Percentiles rank a stretch among this genome's conserved stretches.
Evolutionary conservation across 2,797 vertebrate genomes (phyloP).

Genomic region (Hozukius guyotensis): DNA sequence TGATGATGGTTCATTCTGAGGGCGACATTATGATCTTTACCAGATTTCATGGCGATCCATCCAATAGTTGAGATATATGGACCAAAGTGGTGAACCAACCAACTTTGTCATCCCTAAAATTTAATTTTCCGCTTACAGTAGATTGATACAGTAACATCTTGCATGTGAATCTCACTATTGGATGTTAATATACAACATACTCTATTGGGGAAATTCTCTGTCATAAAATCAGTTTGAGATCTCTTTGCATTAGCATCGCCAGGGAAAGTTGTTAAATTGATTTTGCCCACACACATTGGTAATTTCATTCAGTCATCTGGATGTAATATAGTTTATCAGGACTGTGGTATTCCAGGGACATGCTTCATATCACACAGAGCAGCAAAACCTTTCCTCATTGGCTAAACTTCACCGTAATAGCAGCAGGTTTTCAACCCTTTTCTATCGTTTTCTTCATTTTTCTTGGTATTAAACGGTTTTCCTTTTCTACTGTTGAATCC

Average conservation of each 20-base stretch:
- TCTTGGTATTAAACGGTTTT: not conserved
- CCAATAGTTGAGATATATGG: not conserved
- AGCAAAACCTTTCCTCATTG: not conserved
- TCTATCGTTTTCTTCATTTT: not conserved
- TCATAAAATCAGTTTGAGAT: conserved; percentile 3
- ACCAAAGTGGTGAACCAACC: not conserved
- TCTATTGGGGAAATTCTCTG: not conserved
- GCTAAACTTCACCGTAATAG: conserved; percentile 1
- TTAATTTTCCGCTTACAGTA: too few relatives aligned
- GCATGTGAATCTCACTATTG: not conserved
- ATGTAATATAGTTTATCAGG: conserved; percentile 20
- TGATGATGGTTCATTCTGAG: not conserved
- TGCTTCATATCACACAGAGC: conserved; percentile 13
- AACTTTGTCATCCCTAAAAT: not conserved
- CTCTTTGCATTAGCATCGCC: conserved; percentile 7
- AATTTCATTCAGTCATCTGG: conserved; percentile 28
- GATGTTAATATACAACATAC: not conserved
- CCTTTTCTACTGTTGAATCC: not conserved
- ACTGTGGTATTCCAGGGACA: conserved; percentile 12
- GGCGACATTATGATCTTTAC: not conserved
- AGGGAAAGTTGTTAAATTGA: conserved; percentile 8
- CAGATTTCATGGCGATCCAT: not conserved
- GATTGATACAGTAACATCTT: not conserved
- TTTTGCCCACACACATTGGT: not conserved
- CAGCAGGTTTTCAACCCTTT: not conserved